Conservation (phyloP, 2,797 vertebrate species). For the Philypnodon macrostomus region DNA sequence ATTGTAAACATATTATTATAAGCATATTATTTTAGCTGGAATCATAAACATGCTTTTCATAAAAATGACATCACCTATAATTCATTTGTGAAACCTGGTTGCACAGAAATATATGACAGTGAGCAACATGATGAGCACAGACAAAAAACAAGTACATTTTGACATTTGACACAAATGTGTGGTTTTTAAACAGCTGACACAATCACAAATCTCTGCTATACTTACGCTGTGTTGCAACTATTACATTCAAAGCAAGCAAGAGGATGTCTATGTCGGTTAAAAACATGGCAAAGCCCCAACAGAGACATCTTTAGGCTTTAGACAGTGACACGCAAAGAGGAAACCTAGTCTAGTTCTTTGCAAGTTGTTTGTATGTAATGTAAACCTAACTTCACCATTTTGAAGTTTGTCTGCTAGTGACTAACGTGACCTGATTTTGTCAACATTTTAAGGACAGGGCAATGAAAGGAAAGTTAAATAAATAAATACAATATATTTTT, state of each 20-base stretch:
- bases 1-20: background rate
- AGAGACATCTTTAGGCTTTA: background rate
- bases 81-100: background rate
- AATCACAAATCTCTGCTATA: background rate
- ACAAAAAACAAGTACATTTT: slow-evolving; percentile 9
- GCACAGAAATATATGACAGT: slow-evolving; percentile 18
- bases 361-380: too few species aligned
- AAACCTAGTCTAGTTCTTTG: background rate
- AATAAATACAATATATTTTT: too few species aligned
- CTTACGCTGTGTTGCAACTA: background rate
- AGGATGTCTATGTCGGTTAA: background rate
- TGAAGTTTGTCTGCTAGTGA: too few species aligned
- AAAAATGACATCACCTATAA: background rate
- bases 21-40: background rate
- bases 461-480: too few species aligned
- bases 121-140: slow-evolving; percentile 41
- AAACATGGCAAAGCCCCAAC: background rate
- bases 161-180: background rate
- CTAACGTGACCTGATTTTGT: too few species aligned
- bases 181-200: slow-evolving; percentile 4
- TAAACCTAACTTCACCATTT: too few species aligned
- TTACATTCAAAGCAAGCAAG: background rate
- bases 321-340: background rate
- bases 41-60: background rate
- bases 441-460: too few species aligned